Base-by-base conservation (phyloP, 2,888 invertebrate genomes). In the Onchidella celtica region DNA sequence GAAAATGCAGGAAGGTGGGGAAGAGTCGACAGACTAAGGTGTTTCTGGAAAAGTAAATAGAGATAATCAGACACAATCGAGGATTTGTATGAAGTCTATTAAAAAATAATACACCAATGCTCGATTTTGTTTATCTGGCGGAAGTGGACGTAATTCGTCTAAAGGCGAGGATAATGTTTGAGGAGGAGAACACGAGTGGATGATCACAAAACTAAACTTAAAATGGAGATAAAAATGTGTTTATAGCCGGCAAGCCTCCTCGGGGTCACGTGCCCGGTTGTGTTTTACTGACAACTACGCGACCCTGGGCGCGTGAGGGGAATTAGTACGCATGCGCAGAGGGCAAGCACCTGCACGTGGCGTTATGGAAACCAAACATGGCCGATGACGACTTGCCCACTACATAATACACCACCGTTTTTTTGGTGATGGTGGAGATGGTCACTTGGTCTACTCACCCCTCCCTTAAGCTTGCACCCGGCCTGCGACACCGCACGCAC, bases 321-420 rank as follows among this genome's bases (percentile, higher is more conserved):
- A 66, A 57, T 76, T 65, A 75, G 27, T 21, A 66, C 47, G 76
- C 76, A 24, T 76, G 76, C 66, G 66, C 66, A 57, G n/a, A 76
- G 55, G n/a, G 17, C 66, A 66, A 65, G 55, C 76, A 76, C 76
- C 76, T 76, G 76, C 76, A 57, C 65, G 47, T 73, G 73, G 61
- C 36, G 36, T 38, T 73, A 61, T 61, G 73, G 61, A 73, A 73
- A 73, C 73, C 38, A 61, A 61, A 61, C 47, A 59, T 36, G 73
- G 61, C 73, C 34, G 38, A 24, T 61, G 73, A 73, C 73, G 73
- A 57, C 73, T 61, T 59, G 73, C 36, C 73, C 59, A 73, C 14
- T 11, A 40, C 24, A 73, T 57, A 61, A 73, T 61, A 73, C 34
- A 59, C 59, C 73, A n/a, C 47, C n/a, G 59, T 24, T 0, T 11